Evolutionary conservation across 2,888 invertebrate genomes (phyloP), one percentile per base, ranked within the genome.

Genomic region (Drosophila tripunctata): DNA sequence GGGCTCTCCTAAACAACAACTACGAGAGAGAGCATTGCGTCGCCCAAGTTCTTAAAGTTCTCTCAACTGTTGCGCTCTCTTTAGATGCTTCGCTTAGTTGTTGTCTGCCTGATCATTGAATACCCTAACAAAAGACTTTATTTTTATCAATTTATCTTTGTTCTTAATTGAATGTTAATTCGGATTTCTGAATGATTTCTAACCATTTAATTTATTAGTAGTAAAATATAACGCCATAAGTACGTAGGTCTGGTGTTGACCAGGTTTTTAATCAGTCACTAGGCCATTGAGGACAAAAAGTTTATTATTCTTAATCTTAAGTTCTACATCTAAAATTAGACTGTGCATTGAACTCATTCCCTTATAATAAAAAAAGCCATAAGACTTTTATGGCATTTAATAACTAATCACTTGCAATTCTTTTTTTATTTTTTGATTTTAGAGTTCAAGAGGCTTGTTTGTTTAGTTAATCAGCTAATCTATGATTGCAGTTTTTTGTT

Each of bases 1-100:
- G 8, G 19, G 24, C 74, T 60, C 70, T 74, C 68, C 8, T n/a
- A 36, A 2, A 1, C 21, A 14, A 12, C 27, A 31, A 14, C 6
- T 8, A 19, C 31, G n/a, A 41, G 8, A 24, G 43, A 22, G 40
- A 21, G 22, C 5, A 33, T 21, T 6, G 47, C 31, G 47, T 10
- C 3, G 3, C 14, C 17, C 6, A 10, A n/a, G 44, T 30, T 33
- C 47, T 47, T 10, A 47, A 12, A 2, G 45, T 31, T 47, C 45
- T 47, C 21, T 5, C 10, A 14, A 7, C 31, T 0, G 31, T 21
- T 21, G 12, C 21, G 21, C 40, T 40, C 22, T 3, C 7, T 12
- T 8, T 21, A 4, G 17, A n/a, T 40, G 3, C n/a, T 36, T 40
- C 6, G 6, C 12, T 21, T 12, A 22, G n/a, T 3, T 6, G 12